These are phyloP conservation scores for Numida meleagris DNA, from an alignment of 2,113 vertebrate genomes.

Conservation along the genomic window DNA sequence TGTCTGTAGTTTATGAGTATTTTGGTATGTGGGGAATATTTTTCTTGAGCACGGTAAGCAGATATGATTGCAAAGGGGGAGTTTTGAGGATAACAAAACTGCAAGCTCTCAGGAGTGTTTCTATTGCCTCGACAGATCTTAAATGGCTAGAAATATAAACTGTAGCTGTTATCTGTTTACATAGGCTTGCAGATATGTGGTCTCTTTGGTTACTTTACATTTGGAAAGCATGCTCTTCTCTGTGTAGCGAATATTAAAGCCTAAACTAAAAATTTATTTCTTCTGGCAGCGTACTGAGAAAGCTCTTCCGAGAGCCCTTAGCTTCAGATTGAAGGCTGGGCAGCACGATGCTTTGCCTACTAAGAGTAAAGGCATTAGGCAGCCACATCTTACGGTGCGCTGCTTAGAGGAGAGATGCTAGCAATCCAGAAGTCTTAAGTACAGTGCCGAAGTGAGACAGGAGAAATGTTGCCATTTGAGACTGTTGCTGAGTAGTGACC, in stretches of 20 bases:
- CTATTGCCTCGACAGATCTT: slow-evolving; percentile 14
- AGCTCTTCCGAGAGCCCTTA: background rate
- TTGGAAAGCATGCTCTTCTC: background rate
- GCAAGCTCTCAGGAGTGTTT: background rate
- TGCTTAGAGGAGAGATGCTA: background rate
- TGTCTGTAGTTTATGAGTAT: background rate
- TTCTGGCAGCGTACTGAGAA: background rate
- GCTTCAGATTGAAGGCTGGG: background rate
- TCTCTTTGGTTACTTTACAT: slow-evolving; percentile 33
- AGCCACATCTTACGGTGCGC: background rate
- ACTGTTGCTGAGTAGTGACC: background rate
- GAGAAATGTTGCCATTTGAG: background rate
- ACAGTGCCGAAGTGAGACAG: background rate
- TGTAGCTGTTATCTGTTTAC: slow-evolving; percentile 17
- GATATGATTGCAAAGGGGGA: background rate
- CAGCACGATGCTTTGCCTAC: background rate
- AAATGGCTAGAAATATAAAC: background rate
- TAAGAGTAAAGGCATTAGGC: background rate
- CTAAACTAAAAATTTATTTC: slow-evolving; percentile 27
- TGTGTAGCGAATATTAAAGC: background rate
- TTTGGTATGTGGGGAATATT: fast-evolving
- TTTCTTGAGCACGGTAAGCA: background rate
- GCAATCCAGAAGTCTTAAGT: no score
- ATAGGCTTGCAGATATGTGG: background rate
- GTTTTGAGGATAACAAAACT: background rate